Percentiles rank a stretch among this genome's conserved stretches.
phyloP scores from a whole-genome alignment of 1,140 invertebrate species.

The Trichonephila inaurata region DNA sequence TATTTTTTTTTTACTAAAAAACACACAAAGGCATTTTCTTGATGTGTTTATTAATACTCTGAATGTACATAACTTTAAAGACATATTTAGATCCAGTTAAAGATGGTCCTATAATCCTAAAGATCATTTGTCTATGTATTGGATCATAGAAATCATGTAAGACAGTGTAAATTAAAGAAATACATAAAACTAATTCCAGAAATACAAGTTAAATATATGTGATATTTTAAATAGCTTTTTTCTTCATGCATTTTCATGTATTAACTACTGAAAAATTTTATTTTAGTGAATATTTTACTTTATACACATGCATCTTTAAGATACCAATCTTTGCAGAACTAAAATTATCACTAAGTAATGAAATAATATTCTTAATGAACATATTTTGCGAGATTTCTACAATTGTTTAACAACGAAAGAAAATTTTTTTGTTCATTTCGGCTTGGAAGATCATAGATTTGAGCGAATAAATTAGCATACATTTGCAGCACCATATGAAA shows the following conservation, averaged over 20 bases:
- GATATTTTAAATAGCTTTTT: too few relatives aligned
- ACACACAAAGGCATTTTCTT: neutral
- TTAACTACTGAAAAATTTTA: too few relatives aligned
- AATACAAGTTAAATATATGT: too few relatives aligned
- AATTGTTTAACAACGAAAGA: neutral
- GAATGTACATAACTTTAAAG: neutral
- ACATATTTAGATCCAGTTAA: neutral
- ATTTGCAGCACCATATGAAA: conserved; percentile 12
- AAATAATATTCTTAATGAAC: neutral
- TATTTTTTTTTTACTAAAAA: neutral
- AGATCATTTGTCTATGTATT: neutral
- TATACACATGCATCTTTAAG: neutral
- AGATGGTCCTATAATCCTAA: neutral
- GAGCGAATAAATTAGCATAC: conserved; percentile 8
- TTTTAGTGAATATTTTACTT: neutral
- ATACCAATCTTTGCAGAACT: neutral
- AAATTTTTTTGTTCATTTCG: conserved; percentile 33
- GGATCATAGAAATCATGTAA: neutral
- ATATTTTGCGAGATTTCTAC: neutral
- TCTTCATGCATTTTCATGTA: too few relatives aligned
- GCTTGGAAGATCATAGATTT: conserved; percentile 51
- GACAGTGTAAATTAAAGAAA: neutral
- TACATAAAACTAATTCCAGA: too few relatives aligned
- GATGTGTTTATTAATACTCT: neutral
- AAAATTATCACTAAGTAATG: neutral